Percentiles rank a stretch among this genome's conserved stretches.
Conservation (phyloP, 2,797 vertebrate genomes). For the Gadopsis marmoratus region DNA sequence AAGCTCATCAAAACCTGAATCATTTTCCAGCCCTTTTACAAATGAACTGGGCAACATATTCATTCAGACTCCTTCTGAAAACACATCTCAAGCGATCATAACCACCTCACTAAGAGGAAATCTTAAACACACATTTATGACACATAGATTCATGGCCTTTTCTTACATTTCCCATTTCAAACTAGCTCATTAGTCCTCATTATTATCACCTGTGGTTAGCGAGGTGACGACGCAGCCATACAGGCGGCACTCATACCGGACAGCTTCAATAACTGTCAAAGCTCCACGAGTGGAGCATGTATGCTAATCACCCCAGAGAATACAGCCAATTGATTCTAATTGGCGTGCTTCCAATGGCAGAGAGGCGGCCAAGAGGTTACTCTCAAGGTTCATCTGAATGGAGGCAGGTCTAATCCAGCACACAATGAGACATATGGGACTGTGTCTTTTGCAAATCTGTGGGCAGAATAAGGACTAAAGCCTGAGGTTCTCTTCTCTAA, state of each 20-base stretch:
- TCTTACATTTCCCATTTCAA: slow-evolving; percentile 27
- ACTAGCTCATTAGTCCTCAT: slow-evolving; percentile 71
- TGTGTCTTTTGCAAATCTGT: slow-evolving; percentile 73
- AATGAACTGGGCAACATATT: slow-evolving; percentile 8
- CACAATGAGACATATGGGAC: slow-evolving; percentile 79
- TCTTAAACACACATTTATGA: slow-evolving; percentile 36
- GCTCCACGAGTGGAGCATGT: slow-evolving; percentile 69
- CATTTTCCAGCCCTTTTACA: background rate
- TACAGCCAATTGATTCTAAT: slow-evolving; percentile 81
- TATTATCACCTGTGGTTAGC: slow-evolving; percentile 60
- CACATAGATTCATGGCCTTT: slow-evolving; percentile 25
- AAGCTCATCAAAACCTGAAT: background rate
- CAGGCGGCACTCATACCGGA: slow-evolving; percentile 65
- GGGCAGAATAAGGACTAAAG: slow-evolving; percentile 62
- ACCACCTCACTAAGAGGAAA: slow-evolving; percentile 13
- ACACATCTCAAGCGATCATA: background rate
- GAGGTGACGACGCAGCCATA: slow-evolving; percentile 58
- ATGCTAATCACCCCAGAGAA: slow-evolving; percentile 81
- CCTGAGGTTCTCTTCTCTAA: slow-evolving; percentile 57
- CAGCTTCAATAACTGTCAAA: slow-evolving; percentile 75
- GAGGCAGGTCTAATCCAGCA: slow-evolving; percentile 70
- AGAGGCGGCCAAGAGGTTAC: slow-evolving; percentile 65
- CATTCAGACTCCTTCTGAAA: background rate
- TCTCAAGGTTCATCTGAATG: slow-evolving; percentile 70
- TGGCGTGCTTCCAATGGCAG: slow-evolving; percentile 75